phyloP scores from a whole-genome alignment of 2,113 vertebrate species.

The Odontophorus gujanensis region DNA sequence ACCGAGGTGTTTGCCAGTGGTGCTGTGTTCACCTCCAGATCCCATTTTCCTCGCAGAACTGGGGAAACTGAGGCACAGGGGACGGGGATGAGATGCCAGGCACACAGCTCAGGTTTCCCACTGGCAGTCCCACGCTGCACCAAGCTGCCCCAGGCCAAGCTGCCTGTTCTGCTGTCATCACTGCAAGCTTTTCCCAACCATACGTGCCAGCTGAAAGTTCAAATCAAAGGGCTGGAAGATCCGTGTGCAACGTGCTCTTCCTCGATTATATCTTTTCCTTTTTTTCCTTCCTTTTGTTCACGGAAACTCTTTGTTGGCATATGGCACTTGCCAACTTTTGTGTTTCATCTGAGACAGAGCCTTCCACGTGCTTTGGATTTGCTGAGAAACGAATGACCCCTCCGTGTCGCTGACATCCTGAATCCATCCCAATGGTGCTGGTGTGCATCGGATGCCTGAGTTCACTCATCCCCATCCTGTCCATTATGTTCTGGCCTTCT shows the following conservation, averaged over 20 bases:
- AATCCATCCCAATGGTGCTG: fast-evolving
- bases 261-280: neutral
- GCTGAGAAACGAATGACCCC: neutral
- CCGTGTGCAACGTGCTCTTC: neutral
- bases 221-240: neutral
- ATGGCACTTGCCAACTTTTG: neutral
- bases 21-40: neutral
- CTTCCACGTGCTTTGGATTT: neutral
- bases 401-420: fast-evolving
- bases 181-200: neutral
- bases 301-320: neutral
- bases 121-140: neutral
- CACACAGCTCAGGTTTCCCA: neutral
- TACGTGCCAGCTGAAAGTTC: fast-evolving
- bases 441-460: fast-evolving
- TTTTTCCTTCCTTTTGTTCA: neutral
- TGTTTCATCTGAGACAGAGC: neutral
- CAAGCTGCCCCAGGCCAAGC: neutral
- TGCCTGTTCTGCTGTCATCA: neutral
- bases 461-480: neutral
- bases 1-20: neutral
- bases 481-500: neutral
- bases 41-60: neutral
- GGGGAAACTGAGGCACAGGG: neutral
- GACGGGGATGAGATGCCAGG: neutral